Evolutionary conservation across 2,113 vertebrate genomes (phyloP), one percentile per base, ranked within the genome.

Genomic region (Nycticryphes semicollaris): DNA sequence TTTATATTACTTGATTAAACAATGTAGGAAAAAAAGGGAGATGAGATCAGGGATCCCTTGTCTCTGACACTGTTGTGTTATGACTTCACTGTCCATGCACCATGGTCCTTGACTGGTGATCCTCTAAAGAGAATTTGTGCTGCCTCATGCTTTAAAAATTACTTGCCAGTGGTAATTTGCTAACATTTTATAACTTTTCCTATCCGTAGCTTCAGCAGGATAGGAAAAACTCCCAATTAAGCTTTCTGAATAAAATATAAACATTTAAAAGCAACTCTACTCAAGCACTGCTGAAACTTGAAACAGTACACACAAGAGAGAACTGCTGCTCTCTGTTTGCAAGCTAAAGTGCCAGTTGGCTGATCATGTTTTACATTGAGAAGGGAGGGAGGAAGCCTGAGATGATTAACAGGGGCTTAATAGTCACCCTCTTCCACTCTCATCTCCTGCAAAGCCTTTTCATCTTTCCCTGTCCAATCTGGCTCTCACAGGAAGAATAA

Each of bases 171-270:
- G 23, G 54, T 53, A 93, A 86, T 83, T 94, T 94, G n/a, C 28
- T 82, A 87, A 20, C 3, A 53, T 53, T 78, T 96, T 95, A 82
- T 12, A 73, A 84, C 41, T 76, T 91, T 88, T 84, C 28, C 45
- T 93, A 59, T 80, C 63, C 35, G n/a, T 47, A 79, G 24, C 43
- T 90, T 90, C 80, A 92, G 89, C 69, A 91, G 78, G 84, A 60
- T 83, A 80, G 59, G 73, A 89, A 96, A 92, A 97, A 85, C 33
- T 94, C 50, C 50, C 76, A 90, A 69, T 95, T 97, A 94, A 90
- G 63, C 82, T 94, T 95, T 95, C 76, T 96, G 89, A 97, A 93
- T 95, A 94, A 94, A 96, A 93, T 83, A 93, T 43, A 89, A 96
- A 95, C 50, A 76, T 94, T 94, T 90, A 83, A 96, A 95, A 94